phyloP scores from a whole-genome alignment of 1,140 invertebrate genomes.

The Brevipalpus yothersi region DNA sequence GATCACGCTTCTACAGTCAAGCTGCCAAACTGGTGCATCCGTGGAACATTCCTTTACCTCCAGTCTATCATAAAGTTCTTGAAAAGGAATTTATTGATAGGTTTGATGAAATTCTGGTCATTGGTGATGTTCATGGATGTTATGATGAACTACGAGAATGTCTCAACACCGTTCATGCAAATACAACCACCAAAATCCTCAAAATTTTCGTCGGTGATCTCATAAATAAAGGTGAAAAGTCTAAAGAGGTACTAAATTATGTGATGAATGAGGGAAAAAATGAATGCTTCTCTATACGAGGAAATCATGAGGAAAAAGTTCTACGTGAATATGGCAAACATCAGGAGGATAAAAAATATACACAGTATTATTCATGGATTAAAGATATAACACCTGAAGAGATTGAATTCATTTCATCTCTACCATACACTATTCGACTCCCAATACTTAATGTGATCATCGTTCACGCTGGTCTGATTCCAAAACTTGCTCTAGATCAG shows the following conservation, averaged over 20 bases:
- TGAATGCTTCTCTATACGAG: constrained; percentile 9
- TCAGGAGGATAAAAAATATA: constrained; percentile 3
- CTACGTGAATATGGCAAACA: constrained; percentile 9
- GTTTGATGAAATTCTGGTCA: constrained; percentile 17
- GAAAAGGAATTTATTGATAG: constrained; percentile 1
- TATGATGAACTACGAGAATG: constrained; percentile 18
- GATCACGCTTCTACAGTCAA: neutral
- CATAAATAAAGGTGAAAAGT: constrained; percentile 20
- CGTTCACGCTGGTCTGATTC: constrained; percentile 23
- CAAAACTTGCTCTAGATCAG: constrained; percentile 14
- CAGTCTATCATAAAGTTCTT: neutral
- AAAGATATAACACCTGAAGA: constrained; percentile 15
- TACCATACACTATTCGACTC: constrained; percentile 20
- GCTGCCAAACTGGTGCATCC: neutral
- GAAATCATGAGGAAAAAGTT: constrained; percentile 15
- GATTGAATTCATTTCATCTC: constrained; percentile 15
- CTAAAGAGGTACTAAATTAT: constrained; percentile 15
- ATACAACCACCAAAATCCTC: constrained; percentile 10
- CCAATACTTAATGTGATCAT: constrained; percentile 17
- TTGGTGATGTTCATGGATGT: constrained; percentile 23
- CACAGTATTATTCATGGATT: constrained; percentile 16
- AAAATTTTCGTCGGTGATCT: constrained; percentile 21
- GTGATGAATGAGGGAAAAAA: constrained; percentile 5
- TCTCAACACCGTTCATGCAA: constrained; percentile 8
- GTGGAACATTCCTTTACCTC: constrained; percentile 1